Evolutionary conservation across 1,140 invertebrate species (phyloP).

Genomic region (Caenorhabditis latens): DNA sequence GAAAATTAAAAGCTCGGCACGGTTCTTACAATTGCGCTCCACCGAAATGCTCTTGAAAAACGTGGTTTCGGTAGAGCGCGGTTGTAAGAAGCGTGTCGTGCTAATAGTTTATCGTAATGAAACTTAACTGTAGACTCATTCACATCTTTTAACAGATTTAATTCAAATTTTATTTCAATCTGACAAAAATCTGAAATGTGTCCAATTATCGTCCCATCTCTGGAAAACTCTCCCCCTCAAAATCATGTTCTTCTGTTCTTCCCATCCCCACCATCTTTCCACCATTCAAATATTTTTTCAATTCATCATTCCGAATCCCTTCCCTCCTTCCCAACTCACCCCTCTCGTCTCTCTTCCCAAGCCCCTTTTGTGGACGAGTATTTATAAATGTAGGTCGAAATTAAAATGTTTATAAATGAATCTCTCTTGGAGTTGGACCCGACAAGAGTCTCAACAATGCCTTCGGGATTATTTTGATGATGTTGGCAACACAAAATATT

Average conservation of each 20-base stretch:
- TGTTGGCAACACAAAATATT: conserved; percentile 36
- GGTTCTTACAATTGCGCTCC: too few species aligned
- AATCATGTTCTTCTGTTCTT: neutral
- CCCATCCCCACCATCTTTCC: neutral
- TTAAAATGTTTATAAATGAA: conserved; percentile 54
- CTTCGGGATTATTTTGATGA: conserved; percentile 55
- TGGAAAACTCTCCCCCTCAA: neutral
- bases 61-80: too few species aligned
- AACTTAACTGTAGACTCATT: too few species aligned
- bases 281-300: neutral
- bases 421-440: neutral
- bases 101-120: too few species aligned
- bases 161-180: too few species aligned
- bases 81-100: too few species aligned
- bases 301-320: neutral
- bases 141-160: too few species aligned
- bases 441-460: conserved; percentile 21
- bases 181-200: too few species aligned
- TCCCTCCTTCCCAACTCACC: neutral
- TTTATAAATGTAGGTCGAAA: neutral
- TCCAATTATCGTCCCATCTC: neutral
- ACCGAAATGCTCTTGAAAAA: too few species aligned
- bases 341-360: neutral
- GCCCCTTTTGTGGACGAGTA: neutral
- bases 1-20: too few species aligned